A percentile compares a stretch with the other conserved stretches of the same genome.
Evolutionary conservation across 2,888 invertebrate species (phyloP).

Genomic region (Apoda limacodes): DNA sequence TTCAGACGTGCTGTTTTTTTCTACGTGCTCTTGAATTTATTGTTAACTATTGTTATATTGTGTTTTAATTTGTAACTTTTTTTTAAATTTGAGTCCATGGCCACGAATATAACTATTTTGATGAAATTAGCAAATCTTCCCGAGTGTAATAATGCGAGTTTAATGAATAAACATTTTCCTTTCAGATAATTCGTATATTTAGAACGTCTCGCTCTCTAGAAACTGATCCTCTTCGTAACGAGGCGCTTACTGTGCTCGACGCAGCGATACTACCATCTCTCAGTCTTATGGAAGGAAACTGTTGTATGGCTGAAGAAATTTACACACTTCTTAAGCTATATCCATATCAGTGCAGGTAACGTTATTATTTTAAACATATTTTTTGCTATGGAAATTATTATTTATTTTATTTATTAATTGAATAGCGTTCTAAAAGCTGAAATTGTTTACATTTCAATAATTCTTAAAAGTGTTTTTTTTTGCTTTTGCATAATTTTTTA

Average conservation of each 20-base stretch:
- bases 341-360: slow-evolving; percentile 84
- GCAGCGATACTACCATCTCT: slow-evolving; percentile 91
- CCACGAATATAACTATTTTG: too few relatives aligned
- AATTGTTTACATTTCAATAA: too few relatives aligned
- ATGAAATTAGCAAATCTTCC: too few relatives aligned
- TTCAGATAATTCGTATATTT: slow-evolving; percentile 56
- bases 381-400: not conserved
- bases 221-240: slow-evolving; percentile 78
- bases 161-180: slow-evolving; percentile 8
- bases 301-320: slow-evolving; percentile 95
- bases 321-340: slow-evolving; percentile 90
- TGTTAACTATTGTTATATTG: too few relatives aligned
- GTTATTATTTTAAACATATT: slow-evolving; percentile 2
- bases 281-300: slow-evolving; percentile 93
- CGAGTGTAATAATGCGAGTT: not conserved
- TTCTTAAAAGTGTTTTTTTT: too few relatives aligned
- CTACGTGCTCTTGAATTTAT: too few relatives aligned
- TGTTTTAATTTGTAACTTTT: slow-evolving; percentile 30
- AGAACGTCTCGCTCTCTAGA: slow-evolving; percentile 42
- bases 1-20: too few relatives aligned
- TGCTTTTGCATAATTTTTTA: too few relatives aligned
- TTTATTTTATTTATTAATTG: too few relatives aligned
- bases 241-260: slow-evolving; percentile 88
- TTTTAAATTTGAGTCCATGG: too few relatives aligned
- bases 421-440: too few relatives aligned